Percentiles rank a stretch among this genome's conserved stretches.
These are phyloP conservation scores for Huso huso DNA, from an alignment of 2,797 vertebrate genomes.

Conservation along the genomic window DNA sequence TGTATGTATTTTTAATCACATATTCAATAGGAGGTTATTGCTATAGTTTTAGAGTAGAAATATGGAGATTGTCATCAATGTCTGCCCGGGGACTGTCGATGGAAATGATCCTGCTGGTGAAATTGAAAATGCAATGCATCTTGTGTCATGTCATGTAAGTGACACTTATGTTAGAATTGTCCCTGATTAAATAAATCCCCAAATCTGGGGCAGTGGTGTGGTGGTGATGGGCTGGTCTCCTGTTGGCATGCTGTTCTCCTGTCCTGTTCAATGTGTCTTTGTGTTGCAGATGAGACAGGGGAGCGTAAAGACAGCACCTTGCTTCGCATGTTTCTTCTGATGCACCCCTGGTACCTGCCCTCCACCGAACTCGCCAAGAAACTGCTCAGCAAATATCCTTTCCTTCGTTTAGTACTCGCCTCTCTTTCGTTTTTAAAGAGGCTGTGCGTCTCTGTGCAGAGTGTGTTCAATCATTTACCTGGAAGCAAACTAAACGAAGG, in stretches of 20 bases:
- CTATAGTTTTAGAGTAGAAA: too few species aligned
- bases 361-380: conserved; percentile 75
- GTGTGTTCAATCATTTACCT: too few species aligned
- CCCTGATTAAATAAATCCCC: background rate
- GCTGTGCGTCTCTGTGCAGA: too few species aligned
- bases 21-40: too few species aligned
- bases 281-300: conserved; percentile 63
- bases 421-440: too few species aligned
- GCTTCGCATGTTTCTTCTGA: conserved; percentile 85
- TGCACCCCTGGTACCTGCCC: conserved; percentile 87
- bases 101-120: too few species aligned
- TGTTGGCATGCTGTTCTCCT: background rate
- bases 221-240: background rate
- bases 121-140: too few species aligned
- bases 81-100: too few species aligned
- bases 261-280: conserved; percentile 7
- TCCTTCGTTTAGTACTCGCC: background rate
- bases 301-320: conserved; percentile 59
- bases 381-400: conserved; percentile 81
- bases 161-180: background rate
- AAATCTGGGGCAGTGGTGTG: background rate
- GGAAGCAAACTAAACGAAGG: background rate
- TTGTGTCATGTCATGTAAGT: too few species aligned
- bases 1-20: too few species aligned
- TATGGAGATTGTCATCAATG: too few species aligned